Evolutionary conservation across 2,797 vertebrate genomes (phyloP), one percentile per base, ranked within the genome.

Genomic region (Acestrorhynchus altus): DNA sequence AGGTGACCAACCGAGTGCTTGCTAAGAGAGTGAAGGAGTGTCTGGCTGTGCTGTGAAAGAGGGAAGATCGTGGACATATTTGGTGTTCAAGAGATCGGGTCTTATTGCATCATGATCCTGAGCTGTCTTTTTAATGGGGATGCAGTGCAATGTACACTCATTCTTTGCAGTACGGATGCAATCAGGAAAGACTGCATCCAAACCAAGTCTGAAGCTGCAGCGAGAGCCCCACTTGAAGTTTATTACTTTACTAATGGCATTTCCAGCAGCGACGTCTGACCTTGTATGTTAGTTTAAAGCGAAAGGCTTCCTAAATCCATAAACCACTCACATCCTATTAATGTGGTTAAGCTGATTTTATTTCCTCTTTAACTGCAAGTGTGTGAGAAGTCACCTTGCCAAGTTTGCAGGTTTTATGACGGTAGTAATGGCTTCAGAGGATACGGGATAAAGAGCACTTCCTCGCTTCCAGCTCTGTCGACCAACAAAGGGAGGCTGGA

Each of bases 361-460:
- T 90, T 80, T 81, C 59, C 82, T 88, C 83, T 90, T 88, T 90
- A 90, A 93, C 90, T 89, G 86, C 87, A 66, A 68, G 66, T 76
- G 81, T 85, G 87, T 86, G 83, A 82, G 84, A 89, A 87, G 89
- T 92, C 91, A 90, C 91, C 90, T 93, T 94, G 89, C 90, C 82
- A 89, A 89, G 90, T 90, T 93, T 89, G 86, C 40, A 76, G 83
- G 86, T 84, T 89, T 94, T 92, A 92, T 89, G 84, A 78, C 81
- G 65, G 79, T 84, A 86, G 89, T 90, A 91, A 91, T 89, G 86
- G 89, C 88, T 68, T 90, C 88, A 79, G 81, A 88, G 80, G 86
- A 79, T 87, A 82, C 81, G 87, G 67, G 68, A 66, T 85, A 84
- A 84, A 83, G 86, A 87, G 88, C 84, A 84, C 84, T 80, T 84